Base-by-base conservation (phyloP, 2,888 invertebrate genomes). In the Parnassius glacialis region DNA sequence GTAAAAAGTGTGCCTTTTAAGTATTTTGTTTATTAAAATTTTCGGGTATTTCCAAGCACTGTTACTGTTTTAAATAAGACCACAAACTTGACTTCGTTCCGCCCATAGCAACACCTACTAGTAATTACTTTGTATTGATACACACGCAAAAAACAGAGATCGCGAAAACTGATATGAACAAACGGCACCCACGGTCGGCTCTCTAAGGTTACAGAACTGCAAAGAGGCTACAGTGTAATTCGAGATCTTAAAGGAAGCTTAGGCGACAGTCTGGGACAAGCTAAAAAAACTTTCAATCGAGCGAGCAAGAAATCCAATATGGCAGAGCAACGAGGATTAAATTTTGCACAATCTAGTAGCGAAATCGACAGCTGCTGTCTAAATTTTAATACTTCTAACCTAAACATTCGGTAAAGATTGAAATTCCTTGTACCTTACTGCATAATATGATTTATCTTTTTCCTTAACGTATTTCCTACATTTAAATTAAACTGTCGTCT, bases 161-260 rank as follows among this genome's bases (percentile, higher is more conserved):
- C 68, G 67, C 72, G 82, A 78, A 84, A 83, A 78, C 75, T 75
- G 82, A 86, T 82, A 81, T 76, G 76, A 82, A 79, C 75, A 72
- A 76, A 70, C 74, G 73, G 80, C 80, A 84, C 78, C 79, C 81
- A 79, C 75, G 69, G 70, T 71, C 71, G 72, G 78, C 68, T 78
- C 69, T 76, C 78, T 84, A 78, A 81, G 77, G 80, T 85, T 81
- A 80, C 84, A 79, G 71, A 76, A 77, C 76, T 76, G 80, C 82
- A 85, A 84, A 86, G 86, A 84, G 74, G 83, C 90, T 89, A 89
- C 90, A 84, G 81, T 87, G 91, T 84, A 91, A 91, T 82, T 77
- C 68, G 90, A 91, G 84, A 84, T 68, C 70, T 76, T 75, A 76
- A 84, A 83, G 85, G 84, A 85, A 87, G 84, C 86, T 83, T 83